phyloP scores from a whole-genome alignment of 2,888 invertebrate species.

The Neria commutata region DNA sequence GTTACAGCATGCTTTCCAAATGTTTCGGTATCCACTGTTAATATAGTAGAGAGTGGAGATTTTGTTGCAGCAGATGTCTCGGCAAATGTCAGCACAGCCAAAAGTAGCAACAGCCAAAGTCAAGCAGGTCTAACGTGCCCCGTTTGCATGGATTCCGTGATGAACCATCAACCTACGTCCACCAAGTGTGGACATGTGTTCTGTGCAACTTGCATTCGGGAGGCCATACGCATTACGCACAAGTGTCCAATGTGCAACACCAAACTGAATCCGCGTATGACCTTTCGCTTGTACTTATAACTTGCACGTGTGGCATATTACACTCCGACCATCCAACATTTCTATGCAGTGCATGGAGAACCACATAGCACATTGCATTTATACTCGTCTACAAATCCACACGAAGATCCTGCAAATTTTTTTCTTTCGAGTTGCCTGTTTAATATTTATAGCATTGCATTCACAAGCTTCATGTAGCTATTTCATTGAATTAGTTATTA shows the following conservation, averaged over 20 bases:
- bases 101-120: neutral
- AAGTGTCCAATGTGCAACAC: slow-evolving; percentile 52
- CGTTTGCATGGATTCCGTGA: slow-evolving; percentile 44
- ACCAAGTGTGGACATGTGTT: slow-evolving; percentile 51
- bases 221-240: slow-evolving; percentile 28
- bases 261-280: slow-evolving; percentile 28
- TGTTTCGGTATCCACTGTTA: too few species aligned
- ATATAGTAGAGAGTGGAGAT: too few species aligned
- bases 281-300: slow-evolving; percentile 43
- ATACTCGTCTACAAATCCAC: too few species aligned
- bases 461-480: too few species aligned
- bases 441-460: too few species aligned
- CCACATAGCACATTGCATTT: too few species aligned
- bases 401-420: too few species aligned
- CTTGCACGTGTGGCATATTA: neutral
- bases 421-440: too few species aligned
- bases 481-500: too few species aligned
- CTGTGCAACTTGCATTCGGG: slow-evolving; percentile 40
- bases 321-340: neutral
- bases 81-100: neutral
- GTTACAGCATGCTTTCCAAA: too few species aligned
- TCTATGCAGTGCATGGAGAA: slow-evolving; percentile 12
- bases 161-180: slow-evolving; percentile 37
- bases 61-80: fast-evolving
- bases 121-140: slow-evolving; percentile 46